Evolutionary conservation across 2,797 vertebrate species (phyloP).

Genomic region (Ambastaia sidthimunki): DNA sequence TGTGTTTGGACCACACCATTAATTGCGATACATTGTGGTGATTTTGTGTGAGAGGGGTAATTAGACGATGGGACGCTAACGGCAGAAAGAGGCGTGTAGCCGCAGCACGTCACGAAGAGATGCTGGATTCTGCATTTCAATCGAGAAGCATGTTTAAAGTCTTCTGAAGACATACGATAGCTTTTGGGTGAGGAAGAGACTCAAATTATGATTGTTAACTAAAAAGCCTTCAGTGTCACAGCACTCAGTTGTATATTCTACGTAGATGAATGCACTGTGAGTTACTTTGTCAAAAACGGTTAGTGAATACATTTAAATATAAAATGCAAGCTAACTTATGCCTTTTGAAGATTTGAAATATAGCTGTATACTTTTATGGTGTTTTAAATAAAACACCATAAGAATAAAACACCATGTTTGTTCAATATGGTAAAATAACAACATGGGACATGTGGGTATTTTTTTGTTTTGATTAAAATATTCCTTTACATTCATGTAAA

Average conservation of each 20-base stretch:
- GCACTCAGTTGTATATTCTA: no score
- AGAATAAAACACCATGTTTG: no score
- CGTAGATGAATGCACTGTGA: no score
- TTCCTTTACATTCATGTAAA: conserved; percentile 1
- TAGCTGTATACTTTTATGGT: no score
- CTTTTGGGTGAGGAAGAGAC: not conserved
- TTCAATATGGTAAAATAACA: no score
- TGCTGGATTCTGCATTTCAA: not conserved
- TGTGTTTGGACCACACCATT: conserved; percentile 24
- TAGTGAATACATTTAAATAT: no score
- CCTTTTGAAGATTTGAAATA: no score
- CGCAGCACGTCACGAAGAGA: not conserved
- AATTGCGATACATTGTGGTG: conserved; percentile 25
- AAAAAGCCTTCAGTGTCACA: not conserved
- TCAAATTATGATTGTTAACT: not conserved
- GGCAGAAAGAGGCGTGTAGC: conserved; percentile 1
- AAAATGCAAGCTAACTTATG: no score
- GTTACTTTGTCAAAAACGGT: no score
- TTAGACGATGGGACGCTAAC: conserved; percentile 22
- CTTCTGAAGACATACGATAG: not conserved
- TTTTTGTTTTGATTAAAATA: no score
- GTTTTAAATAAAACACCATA: no score
- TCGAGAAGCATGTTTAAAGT: not conserved
- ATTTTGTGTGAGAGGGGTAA: conserved; percentile 44
- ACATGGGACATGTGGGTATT: no score